Percentiles rank a stretch among this genome's conserved stretches.
These are phyloP conservation scores for Semicossyphus pulcher DNA, from an alignment of 2,113 vertebrate genomes.

Conservation along the genomic window DNA sequence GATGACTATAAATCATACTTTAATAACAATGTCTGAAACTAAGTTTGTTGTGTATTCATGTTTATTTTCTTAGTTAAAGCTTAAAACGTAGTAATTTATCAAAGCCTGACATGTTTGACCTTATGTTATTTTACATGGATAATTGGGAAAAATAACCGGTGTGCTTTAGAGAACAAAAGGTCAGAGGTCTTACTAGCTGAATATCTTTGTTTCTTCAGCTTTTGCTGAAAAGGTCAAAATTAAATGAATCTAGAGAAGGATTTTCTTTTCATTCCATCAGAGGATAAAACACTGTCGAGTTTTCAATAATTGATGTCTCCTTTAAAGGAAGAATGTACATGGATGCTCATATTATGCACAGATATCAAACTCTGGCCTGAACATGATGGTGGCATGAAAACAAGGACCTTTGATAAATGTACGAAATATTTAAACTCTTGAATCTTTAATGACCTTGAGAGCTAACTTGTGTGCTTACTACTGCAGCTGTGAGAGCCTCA, in stretches of 20 bases:
- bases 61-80: too few relatives aligned
- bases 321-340: not conserved
- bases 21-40: too few relatives aligned
- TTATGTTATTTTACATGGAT: not conserved
- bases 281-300: not conserved
- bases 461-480: slow-evolving; percentile 42
- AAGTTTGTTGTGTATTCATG: too few relatives aligned
- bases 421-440: slow-evolving; percentile 63
- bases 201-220: not conserved
- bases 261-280: not conserved
- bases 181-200: not conserved
- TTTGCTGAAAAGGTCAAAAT: slow-evolving; percentile 40
- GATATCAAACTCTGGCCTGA: slow-evolving; percentile 33
- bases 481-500: slow-evolving; percentile 30
- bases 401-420: slow-evolving; percentile 54
- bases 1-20: too few relatives aligned
- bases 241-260: not conserved
- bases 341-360: not conserved
- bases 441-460: slow-evolving; percentile 68
- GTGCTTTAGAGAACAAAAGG: slow-evolving; percentile 1
- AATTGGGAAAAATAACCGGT: too few relatives aligned
- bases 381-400: slow-evolving; percentile 33
- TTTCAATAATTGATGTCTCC: not conserved
- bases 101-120: too few relatives aligned
- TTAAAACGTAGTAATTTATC: not conserved